Evolutionary conservation across 2,113 vertebrate species (phyloP).

Genomic region (Phrynocephalus versicolor): DNA sequence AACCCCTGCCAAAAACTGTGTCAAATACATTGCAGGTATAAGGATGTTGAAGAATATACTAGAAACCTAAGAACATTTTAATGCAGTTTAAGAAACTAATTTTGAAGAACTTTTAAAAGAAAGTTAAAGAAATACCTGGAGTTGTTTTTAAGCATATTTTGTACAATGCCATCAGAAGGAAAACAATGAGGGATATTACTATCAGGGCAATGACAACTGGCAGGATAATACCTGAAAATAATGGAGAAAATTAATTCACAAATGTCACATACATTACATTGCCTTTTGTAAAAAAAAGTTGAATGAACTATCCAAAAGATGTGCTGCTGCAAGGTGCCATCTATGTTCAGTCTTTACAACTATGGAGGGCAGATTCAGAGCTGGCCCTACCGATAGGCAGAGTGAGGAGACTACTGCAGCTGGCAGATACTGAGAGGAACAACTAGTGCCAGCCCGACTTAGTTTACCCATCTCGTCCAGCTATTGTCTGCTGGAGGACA

Average conservation of each 20-base stretch:
- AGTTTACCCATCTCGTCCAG: background rate
- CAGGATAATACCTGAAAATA: conserved; percentile 73
- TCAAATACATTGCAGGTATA: background rate
- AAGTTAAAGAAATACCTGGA: conserved; percentile 67
- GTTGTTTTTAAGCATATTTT: conserved; percentile 77
- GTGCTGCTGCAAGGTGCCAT: background rate
- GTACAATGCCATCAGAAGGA: conserved; percentile 75
- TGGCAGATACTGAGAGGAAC: background rate
- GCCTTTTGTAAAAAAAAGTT: no score
- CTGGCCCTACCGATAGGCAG: background rate
- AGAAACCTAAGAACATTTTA: background rate
- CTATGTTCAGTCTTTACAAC: background rate
- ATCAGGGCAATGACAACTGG: conserved; percentile 76
- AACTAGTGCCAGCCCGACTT: no score
- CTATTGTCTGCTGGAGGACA: background rate
- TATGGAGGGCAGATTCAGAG: background rate
- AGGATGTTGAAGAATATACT: background rate
- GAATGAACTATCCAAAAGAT: background rate
- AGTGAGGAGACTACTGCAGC: background rate
- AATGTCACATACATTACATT: background rate
- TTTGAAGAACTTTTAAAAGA: background rate
- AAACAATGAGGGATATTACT: conserved; percentile 72
- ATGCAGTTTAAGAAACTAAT: background rate
- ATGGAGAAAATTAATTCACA: background rate
- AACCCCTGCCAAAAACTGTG: background rate